Evolutionary conservation across 2,113 vertebrate genomes (phyloP), one percentile per base, ranked within the genome.

Genomic region (Candoia aspera): DNA sequence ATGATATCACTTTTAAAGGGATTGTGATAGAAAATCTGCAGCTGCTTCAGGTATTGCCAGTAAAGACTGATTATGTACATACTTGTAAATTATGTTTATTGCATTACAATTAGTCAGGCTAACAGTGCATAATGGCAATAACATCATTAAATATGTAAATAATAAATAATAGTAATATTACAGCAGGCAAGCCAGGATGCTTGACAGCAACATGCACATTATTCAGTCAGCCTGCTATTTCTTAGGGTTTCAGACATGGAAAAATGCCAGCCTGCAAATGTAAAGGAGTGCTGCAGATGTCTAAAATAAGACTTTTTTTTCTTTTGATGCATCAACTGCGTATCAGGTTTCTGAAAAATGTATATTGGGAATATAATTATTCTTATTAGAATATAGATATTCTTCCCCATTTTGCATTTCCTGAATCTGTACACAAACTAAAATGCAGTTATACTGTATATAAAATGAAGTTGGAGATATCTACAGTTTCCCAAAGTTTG

Each of bases 71-170:
- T 90, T 94, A 89, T 17, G 17, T 94, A 68, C 93, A 94, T 94
- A 3, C 89, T 96, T 93, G 94, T 97, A 96, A 97, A 96, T 96
- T 94, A 94, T 87, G 26, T 93, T 97, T 95, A 97, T 96, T 96
- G 86, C 94, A 90, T 94, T 94, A 90, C 96, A 97, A 97, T 97
- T 95, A 97, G 94, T 95, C 93, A 85, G 73, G 91, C 93, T 96
- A 97, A 96, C 88, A 94, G 84, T 85, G 79, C 92, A 93, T 96
- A 95, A 94, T 97, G 96, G 96, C 96, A 97, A 93, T 96, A 96
- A 97, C 86, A 90, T 93, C 91, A 92, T 97, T 97, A 97, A 96
- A 96, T 96, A 96, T 95, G 96, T 96, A 97, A 97, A 96, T 96
- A 96, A 96, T 97, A 96, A 96, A 96, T 97, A 97, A 96, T 94